Conservation (phyloP, 2,888 invertebrate genomes). For the Frankliniella intonsa region DNA sequence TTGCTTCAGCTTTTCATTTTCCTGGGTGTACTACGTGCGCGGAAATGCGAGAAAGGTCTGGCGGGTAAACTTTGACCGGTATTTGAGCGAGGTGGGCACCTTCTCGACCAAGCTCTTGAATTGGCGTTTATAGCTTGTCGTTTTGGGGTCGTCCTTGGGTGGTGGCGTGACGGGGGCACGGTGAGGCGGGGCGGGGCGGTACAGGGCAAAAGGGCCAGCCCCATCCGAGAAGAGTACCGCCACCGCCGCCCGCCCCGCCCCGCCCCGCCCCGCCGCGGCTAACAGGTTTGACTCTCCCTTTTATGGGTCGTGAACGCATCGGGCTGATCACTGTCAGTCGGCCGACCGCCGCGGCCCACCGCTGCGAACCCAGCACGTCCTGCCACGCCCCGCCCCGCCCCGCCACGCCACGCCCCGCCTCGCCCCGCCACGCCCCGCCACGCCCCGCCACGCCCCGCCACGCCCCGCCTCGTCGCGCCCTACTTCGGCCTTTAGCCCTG, state of each 20-base stretch:
- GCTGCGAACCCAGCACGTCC: not conserved
- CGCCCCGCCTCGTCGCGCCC: not conserved
- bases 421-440: not conserved
- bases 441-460: not conserved
- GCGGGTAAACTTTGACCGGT: too few species aligned
- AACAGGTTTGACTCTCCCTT: not conserved
- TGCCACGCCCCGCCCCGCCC: not conserved
- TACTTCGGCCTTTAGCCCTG: not conserved
- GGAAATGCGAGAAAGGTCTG: too few species aligned
- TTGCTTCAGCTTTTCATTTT: too few species aligned
- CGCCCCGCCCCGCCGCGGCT: not conserved
- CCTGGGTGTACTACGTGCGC: too few species aligned
- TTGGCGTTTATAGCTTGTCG: too few species aligned
- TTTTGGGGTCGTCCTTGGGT: too few species aligned
- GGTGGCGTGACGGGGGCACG: not conserved
- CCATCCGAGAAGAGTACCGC: not conserved
- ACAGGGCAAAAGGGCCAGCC: not conserved
- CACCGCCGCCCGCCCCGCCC: not conserved
- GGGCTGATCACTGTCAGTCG: slow-evolving; percentile 18
- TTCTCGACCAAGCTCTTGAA: too few species aligned
- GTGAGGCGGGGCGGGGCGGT: not conserved
- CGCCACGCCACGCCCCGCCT: not conserved
- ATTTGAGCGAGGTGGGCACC: not conserved
- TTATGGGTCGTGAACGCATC: slow-evolving; percentile 21
- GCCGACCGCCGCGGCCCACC: not conserved